phyloP scores from a whole-genome alignment of 2,797 vertebrate genomes.

The Rhinella marina region DNA sequence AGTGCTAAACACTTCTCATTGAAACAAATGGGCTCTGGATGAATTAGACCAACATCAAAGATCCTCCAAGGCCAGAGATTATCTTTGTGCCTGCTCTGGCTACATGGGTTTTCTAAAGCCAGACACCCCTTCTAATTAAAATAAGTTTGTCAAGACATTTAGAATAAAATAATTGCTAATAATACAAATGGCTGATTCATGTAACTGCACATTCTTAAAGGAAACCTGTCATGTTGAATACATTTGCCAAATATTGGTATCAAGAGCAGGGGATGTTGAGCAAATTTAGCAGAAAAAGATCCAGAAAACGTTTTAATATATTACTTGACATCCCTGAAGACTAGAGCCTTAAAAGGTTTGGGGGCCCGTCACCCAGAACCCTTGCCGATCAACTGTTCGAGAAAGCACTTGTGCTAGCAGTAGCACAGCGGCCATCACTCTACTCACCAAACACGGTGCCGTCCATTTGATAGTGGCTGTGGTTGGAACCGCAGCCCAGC shows the following conservation, averaged over 20 bases:
- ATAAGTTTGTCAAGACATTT: not conserved
- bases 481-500: no score
- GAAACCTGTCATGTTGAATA: not conserved
- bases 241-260: not conserved
- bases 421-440: no score
- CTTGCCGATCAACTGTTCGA: no score
- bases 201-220: not conserved
- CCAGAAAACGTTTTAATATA: not conserved
- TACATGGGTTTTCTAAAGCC: not conserved
- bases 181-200: no score
- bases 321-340: not conserved
- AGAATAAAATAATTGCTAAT: not conserved
- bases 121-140: not conserved
- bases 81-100: not conserved
- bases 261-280: not conserved
- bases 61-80: not conserved
- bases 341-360: no score
- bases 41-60: not conserved
- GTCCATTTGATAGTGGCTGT: no score
- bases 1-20: not conserved
- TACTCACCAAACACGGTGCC: no score
- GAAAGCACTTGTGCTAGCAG: no score
- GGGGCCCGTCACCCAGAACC: no score
- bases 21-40: not conserved
- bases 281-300: not conserved